Evolutionary conservation across 1,140 invertebrate species (phyloP).

Genomic region (Babylonia areolata): DNA sequence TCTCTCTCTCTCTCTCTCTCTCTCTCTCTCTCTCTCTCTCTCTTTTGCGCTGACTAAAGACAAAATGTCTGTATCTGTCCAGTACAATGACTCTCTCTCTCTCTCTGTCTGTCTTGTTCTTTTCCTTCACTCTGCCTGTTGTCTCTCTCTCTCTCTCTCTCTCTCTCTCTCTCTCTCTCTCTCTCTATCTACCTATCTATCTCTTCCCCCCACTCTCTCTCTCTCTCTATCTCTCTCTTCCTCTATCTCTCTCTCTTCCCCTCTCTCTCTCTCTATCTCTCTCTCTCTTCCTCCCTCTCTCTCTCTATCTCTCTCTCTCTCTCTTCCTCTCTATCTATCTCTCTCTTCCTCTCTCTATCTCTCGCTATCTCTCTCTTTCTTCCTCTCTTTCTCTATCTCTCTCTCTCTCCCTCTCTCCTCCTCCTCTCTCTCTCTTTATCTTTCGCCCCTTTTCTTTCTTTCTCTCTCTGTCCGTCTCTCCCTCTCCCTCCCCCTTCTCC

Average conservation of each 20-base stretch:
- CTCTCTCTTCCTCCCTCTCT: not conserved
- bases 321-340: constrained; percentile 8
- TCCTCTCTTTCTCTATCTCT: not conserved
- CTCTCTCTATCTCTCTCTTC: not conserved
- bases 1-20: constrained; percentile 21
- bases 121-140: no score
- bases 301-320: not conserved
- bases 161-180: constrained; percentile 21
- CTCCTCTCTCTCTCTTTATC: constrained; percentile 4
- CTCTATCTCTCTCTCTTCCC: no score
- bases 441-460: not conserved
- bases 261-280: not conserved
- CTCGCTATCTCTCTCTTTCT: constrained; percentile 3
- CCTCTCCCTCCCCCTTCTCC: not conserved
- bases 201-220: not conserved
- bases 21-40: constrained; percentile 18
- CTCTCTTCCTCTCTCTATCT: not conserved
- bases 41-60: not conserved
- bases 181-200: not conserved
- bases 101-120: not conserved
- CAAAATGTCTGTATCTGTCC: no score
- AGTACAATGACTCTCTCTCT: no score
- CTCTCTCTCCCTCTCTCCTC: constrained; percentile 10
- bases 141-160: constrained; percentile 23
- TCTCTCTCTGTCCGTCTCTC: not conserved